Conservation (phyloP, 2,797 vertebrate species). For the Tinamus major region DNA sequence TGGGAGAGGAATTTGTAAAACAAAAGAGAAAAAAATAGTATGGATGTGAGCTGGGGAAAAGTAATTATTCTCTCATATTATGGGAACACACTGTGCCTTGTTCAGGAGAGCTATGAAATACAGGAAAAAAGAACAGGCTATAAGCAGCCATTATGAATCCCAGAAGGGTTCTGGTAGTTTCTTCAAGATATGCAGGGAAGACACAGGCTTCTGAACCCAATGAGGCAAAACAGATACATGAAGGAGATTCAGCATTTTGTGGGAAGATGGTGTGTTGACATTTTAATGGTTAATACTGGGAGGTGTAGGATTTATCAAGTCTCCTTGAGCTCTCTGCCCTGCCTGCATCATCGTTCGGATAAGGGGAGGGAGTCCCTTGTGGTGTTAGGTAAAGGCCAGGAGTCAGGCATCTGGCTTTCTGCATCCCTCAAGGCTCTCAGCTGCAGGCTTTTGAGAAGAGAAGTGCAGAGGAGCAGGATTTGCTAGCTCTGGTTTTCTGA, state of each 20-base stretch:
- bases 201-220: neutral
- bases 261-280: neutral
- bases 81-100: conserved; percentile 50
- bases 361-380: neutral
- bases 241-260: neutral
- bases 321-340: neutral
- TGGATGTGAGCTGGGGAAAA: conserved; percentile 63
- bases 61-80: conserved; percentile 73
- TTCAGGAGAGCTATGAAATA: conserved; percentile 59
- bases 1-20: conserved; percentile 65
- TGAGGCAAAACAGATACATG: neutral
- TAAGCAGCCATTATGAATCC: conserved; percentile 15
- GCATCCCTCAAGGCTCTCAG: neutral
- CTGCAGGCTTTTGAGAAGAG: neutral
- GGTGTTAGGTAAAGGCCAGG: neutral
- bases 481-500: neutral
- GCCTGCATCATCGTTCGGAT: neutral
- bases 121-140: conserved; percentile 6
- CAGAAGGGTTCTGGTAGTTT: conserved; percentile 28
- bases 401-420: neutral
- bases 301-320: neutral
- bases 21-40: conserved; percentile 60
- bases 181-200: conserved; percentile 16
- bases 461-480: neutral
- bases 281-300: neutral